Evolutionary conservation across 2,113 vertebrate genomes (phyloP), one percentile per base, ranked within the genome.

Genomic region (Solea solea): DNA sequence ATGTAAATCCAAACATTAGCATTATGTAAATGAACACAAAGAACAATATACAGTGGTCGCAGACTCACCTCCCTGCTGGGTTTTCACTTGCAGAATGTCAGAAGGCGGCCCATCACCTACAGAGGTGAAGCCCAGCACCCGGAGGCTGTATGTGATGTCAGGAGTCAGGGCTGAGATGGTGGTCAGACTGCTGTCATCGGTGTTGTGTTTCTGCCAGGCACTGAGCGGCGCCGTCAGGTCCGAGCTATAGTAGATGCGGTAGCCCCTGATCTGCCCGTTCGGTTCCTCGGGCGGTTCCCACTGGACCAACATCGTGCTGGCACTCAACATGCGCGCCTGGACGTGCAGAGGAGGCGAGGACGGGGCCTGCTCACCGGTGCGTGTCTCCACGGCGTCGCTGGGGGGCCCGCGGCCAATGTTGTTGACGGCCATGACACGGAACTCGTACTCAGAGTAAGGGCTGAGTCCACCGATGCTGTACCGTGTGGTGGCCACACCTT

Each of bases 401-500:
- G 96, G 96, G 0, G 95, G 96, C 52, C 97, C 96, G 0, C 96
- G 94, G 39, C 97, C 97, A 0, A 98, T 98, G 91, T 97, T 98
- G 90, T 98, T 98, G 64, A 98, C 96, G 0, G 96, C 96, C 74
- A 98, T 93, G 74, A 98, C 92, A 0, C 94, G 94, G 72, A 98
- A 97, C 83, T 96, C 96, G 0, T 98, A 98, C 79, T 97, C 96
- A 0, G 97, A 98, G 87, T 96, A 97, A 0, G 97, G 97, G 86
- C 96, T 97, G 39, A 98, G 96, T 34, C 97, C 97, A 0, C 97
- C 97, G 2, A 98, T 98, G 90, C 96, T 98, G 79, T 98, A 98
- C 66, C 97, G 96, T 0, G 96, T 98, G 11, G 96, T 97, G 39
- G 97, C 96, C 64, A 98, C 96, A 0, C 96, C 96, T 34, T 98